Evolutionary conservation across 2,888 invertebrate genomes (phyloP), one percentile per base, ranked within the genome.

Genomic region (Brachycybe producta): DNA sequence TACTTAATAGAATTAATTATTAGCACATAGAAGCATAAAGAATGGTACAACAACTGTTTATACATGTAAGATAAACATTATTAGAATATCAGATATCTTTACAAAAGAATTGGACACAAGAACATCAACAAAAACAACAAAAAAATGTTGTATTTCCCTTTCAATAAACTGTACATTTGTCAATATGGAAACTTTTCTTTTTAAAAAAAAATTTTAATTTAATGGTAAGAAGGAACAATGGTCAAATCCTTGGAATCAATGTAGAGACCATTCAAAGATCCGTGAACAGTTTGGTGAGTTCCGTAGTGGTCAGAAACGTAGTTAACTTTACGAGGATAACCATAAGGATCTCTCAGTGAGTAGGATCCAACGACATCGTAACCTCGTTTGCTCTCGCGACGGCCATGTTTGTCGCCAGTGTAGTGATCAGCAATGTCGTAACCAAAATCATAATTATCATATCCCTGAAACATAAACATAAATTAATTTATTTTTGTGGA

Each of bases 301-400:
- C 52, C 52, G 28, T 35, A 44, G 28, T 30, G 38, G 21, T 52
- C 50, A 23, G 49, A 28, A 36, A 51, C 52, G 50, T 52, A 52
- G 8, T 52, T 45, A 1, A 51, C 51, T 35, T 38, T 52, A n/a
- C 28, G 38, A 19, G 15, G 26, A 30, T 35, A 30, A 5, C 53
- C 53, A 24, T 53, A 11, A 24, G 50, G 46, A 7, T 30, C 40
- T 5, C 45, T 15, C 1, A 44, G 26, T 27, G 28, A 28, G 34
- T 51, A 51, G 28, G 30, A 27, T 26, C 53, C 53, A 43, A 27
- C 26, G 8, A 39, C 46, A 27, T 43, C 32, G 32, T 41, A 36
- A 5, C 46, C 46, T 26, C 34, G 26, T 36, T 35, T 27, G 35
- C 41, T 28, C 28, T 53, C 53, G 19, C 45, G 50, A n/a, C 44